phyloP scores from a whole-genome alignment of 92 coral and sea anemone species.

The Parazoanthus darwini region DNA sequence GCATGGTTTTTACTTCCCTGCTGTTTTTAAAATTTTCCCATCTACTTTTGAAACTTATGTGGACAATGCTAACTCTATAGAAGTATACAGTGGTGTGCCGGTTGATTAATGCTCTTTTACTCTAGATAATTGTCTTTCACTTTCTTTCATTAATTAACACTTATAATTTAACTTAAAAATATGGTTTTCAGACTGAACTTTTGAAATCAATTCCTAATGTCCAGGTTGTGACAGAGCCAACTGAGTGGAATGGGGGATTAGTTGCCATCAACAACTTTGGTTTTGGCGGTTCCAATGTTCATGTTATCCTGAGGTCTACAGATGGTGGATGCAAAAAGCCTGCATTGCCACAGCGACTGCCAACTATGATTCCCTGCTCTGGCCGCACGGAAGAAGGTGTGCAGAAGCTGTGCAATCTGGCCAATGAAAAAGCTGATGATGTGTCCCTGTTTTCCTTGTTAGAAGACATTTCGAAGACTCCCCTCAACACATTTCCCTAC shows the following conservation, averaged over 20 bases:
- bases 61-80: too few species aligned
- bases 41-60: too few species aligned
- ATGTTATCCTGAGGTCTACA: constrained; percentile 74
- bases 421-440: constrained; percentile 44
- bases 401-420: constrained; percentile 54
- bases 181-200: background rate
- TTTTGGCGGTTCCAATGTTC: constrained; percentile 91
- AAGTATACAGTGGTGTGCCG: too few species aligned
- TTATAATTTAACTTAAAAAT: background rate
- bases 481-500: constrained; percentile 63
- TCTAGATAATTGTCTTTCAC: background rate
- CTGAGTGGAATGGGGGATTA: constrained; percentile 81
- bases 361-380: constrained; percentile 67
- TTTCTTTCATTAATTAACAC: background rate
- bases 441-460: constrained; percentile 58
- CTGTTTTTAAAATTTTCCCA: too few species aligned
- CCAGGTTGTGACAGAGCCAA: constrained; percentile 75
- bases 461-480: constrained; percentile 63
- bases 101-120: too few species aligned
- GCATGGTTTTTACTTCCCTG: too few species aligned
- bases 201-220: background rate
- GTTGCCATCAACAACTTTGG: constrained; percentile 86
- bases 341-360: constrained; percentile 24
- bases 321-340: constrained; percentile 14
- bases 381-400: constrained; percentile 80